Evolutionary conservation across 2,888 invertebrate species (phyloP).

Genomic region (Myathropa florea): DNA sequence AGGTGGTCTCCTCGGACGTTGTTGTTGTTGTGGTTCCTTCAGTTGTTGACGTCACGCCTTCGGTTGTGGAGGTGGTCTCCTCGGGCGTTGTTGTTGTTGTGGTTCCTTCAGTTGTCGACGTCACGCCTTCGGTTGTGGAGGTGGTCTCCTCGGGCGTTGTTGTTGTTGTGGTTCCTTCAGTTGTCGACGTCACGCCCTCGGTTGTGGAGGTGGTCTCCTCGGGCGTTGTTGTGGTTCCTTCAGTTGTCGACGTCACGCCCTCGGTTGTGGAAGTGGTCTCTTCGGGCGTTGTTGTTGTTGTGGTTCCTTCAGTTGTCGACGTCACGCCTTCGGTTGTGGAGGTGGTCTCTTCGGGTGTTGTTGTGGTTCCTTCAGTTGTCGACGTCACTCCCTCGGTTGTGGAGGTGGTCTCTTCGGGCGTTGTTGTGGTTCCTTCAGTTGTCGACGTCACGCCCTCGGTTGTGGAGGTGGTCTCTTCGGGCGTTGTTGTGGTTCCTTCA

Average conservation of each 20-base stretch:
- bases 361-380: neutral
- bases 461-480: neutral
- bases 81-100: neutral
- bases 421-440: neutral
- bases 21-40: neutral
- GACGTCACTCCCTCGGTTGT: neutral
- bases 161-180: neutral
- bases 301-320: neutral
- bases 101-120: neutral
- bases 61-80: neutral
- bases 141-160: neutral
- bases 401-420: neutral
- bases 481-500: neutral
- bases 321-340: neutral
- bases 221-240: neutral
- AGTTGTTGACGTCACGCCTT: neutral
- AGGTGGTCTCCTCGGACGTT: neutral
- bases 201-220: neutral
- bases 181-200: neutral
- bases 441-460: neutral
- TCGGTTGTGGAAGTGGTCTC: neutral
- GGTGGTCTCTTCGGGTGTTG: neutral
- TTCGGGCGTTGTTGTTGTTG: neutral
- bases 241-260: neutral
- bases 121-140: neutral